These are phyloP conservation scores for Actinopyga echinites DNA, from an alignment of 53 echinoderm and acorn worm genomes.

Conservation along the genomic window DNA sequence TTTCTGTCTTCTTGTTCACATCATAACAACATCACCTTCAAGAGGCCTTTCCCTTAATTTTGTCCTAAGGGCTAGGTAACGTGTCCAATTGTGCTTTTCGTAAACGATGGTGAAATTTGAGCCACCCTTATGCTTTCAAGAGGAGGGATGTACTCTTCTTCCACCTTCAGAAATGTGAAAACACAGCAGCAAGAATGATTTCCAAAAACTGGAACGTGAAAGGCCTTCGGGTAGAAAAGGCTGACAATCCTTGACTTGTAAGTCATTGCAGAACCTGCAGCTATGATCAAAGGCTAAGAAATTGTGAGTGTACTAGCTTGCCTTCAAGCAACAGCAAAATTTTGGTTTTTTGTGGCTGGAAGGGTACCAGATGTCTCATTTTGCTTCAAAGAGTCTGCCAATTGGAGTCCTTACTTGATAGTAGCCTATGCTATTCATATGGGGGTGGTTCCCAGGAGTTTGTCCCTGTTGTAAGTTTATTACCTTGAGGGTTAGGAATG, in stretches of 20 bases:
- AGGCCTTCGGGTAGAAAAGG: conserved; percentile 16
- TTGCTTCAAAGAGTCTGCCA: too few relatives aligned
- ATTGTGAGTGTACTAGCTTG: background rate
- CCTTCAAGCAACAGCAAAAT: too few relatives aligned
- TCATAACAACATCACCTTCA: conserved; percentile 35
- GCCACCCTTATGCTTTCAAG: background rate
- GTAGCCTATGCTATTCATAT: too few relatives aligned
- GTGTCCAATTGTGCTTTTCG: conserved; percentile 34
- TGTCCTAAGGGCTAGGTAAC: conserved; percentile 35
- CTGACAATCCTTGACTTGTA: conserved; percentile 5
- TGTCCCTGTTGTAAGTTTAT: too few relatives aligned
- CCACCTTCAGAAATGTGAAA: too few relatives aligned
- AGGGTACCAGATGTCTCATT: too few relatives aligned
- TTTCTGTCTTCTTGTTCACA: conserved; percentile 27
- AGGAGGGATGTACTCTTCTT: too few relatives aligned
- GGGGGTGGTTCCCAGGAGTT: too few relatives aligned
- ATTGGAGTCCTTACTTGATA: too few relatives aligned
- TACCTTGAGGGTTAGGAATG: too few relatives aligned
- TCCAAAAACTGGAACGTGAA: conserved; percentile 12
- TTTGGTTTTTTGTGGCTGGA: too few relatives aligned
- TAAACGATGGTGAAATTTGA: conserved; percentile 36
- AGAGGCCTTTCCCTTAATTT: conserved; percentile 41
- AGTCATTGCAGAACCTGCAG: background rate
- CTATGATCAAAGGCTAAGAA: background rate
- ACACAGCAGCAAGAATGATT: too few relatives aligned